Evolutionary conservation across 2,113 vertebrate species (phyloP), one percentile per base, ranked within the genome.

Genomic region (Rhizomys pruinosus): DNA sequence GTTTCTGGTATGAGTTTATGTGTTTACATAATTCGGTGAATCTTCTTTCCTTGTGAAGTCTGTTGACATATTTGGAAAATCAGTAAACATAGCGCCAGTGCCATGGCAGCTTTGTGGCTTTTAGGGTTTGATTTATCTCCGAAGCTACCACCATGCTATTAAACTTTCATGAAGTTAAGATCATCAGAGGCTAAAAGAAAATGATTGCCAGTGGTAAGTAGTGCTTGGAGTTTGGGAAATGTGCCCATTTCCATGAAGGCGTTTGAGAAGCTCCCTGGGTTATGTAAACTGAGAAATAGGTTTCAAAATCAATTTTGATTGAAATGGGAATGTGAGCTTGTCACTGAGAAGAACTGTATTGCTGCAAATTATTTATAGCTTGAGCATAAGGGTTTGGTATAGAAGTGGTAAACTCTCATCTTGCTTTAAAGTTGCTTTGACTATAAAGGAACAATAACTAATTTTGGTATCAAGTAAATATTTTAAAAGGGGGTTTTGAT

Each of bases 251-350:
- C 87, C 76, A 71, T 42, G 73, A 42, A 55, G 91, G 74, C 88
- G 92, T 82, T 39, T 96, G 87, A 92, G 84, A 42, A 61, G 16
- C n/a, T 59, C 84, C 88, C 63, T 89, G 27, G 95, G 96, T 89
- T 79, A 96, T 66, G 76, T 92, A 89, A 97, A 97, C 47, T 94
- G 89, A 90, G 89, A 95, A 96, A 91, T 1, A 22, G 52, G 57
- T 87, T 97, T 96, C 77, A 91, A 94, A 97, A 95, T 95, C 0
- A 4, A 78, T 89, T 96, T 92, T 93, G 95, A 97, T 96, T 94
- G 91, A 94, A 93, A 86, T 88, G 57, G 5, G 52, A 95, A 6
- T 52, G 73, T 94, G 94, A 91, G 71, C 66, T 77, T 95, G 52
- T 94, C 37, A 6, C 78, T 82, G 81, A 87, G 63, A 96, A 95